Evolutionary conservation across 2,888 invertebrate species (phyloP), one percentile per base, ranked within the genome.

Genomic region (Pherbina coryleti): DNA sequence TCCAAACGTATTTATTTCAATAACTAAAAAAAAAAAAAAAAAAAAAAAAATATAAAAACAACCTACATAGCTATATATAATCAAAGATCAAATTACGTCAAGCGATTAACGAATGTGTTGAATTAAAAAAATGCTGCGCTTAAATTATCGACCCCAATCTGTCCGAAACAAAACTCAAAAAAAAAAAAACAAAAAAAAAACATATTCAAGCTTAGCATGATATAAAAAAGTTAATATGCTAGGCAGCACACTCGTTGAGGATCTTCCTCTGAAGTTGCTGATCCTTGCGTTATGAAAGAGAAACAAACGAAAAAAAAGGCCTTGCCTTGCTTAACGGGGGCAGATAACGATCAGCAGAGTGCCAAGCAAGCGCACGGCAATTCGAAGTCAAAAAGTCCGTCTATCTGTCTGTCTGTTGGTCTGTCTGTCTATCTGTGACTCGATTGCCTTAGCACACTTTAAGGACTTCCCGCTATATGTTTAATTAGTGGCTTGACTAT

Each of bases 61-160:
- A n/a, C n/a, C 31, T 76, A 14, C 53, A 74, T 57, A 37, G 37
- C n/a, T 72, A 79, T 70, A 78, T 71, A 79, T 84, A 84, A 85
- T 85, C 85, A 82, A 81, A 83, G 84, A 85, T 85, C 85, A 81
- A 85, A 83, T 84, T 85, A 84, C 85, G 81, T 83, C 77, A 81
- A 82, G 82, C 86, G 88, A 87, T 88, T 88, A 87, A 86, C 84
- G 86, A 85, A 86, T 87, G 86, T 86, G 86, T 86, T 87, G 85
- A 87, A 86, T 87, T 84, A 83, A 86, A 84, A 85, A 82, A 81
- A 83, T 84, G 83, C 82, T 86, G 84, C 86, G 85, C 85, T 87
- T 86, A 82, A 82, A 80, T 80, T 80, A 80, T 78, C 74, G 67
- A 34, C 66, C 28, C 78, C 76, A 75, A 72, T 73, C 9, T 17